Evolutionary conservation across 2,888 invertebrate species (phyloP).

Genomic region (Latheticus oryzae): DNA sequence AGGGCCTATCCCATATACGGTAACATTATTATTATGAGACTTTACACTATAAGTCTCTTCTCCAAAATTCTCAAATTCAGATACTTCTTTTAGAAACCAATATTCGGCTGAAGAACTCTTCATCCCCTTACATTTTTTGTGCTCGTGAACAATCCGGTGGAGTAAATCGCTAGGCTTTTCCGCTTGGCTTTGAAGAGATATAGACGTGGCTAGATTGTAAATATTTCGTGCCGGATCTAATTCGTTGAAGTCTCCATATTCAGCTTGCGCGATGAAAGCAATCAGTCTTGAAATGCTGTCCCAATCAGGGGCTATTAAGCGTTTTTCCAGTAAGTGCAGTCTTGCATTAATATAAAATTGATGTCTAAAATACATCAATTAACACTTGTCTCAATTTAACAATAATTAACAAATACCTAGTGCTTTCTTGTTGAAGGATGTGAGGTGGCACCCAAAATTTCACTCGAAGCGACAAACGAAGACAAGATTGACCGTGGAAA

Average conservation of each 20-base stretch:
- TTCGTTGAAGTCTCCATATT: conserved; percentile 77
- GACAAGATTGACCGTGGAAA: conserved; percentile 70
- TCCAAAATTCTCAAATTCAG: conserved; percentile 83
- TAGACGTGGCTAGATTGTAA: conserved; percentile 74
- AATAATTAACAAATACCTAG: conserved; percentile 78
- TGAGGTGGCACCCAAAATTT: conserved; percentile 95
- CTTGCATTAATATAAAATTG: conserved; percentile 88
- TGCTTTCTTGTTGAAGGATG: conserved; percentile 84
- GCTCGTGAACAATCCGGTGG: conserved; percentile 73
- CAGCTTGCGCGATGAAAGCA: conserved; percentile 83
- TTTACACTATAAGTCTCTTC: conserved; percentile 76
- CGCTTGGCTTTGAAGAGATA: conserved; percentile 69
- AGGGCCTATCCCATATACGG: conserved; percentile 81
- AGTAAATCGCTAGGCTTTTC: conserved; percentile 74
- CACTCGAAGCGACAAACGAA: conserved; percentile 79
- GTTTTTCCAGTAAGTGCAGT: conserved; percentile 79
- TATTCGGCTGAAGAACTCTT: conserved; percentile 84
- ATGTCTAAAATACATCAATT: too few species aligned
- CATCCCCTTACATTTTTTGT: conserved; percentile 71
- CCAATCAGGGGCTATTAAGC: conserved; percentile 77
- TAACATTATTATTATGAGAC: conserved; percentile 27
- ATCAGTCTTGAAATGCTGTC: conserved; percentile 77
- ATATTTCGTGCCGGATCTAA: conserved; percentile 71
- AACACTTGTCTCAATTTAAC: too few species aligned
- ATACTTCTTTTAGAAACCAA: conserved; percentile 83